Evolutionary conservation across 2,113 vertebrate species (phyloP).

Genomic region (Dasyprocta punctata): DNA sequence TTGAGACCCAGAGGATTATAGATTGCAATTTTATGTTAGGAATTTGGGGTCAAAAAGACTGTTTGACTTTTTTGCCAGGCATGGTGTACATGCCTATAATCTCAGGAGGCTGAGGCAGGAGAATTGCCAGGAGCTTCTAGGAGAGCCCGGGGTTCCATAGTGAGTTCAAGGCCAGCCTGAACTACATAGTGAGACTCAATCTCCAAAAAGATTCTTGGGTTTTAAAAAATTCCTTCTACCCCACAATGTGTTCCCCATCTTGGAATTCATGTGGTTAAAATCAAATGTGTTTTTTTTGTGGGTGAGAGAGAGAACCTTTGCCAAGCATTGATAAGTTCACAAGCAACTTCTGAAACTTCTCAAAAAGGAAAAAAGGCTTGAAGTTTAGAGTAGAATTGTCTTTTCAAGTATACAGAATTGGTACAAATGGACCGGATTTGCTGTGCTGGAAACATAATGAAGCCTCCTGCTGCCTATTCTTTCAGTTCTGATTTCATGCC

Average conservation of each 20-base stretch:
- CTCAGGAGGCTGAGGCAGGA: neutral
- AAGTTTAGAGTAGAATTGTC: neutral
- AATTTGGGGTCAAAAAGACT: slow-evolving; percentile 21
- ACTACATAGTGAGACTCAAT: neutral
- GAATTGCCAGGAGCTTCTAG: neutral
- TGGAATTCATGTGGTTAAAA: neutral
- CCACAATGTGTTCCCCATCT: neutral
- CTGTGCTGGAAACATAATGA: slow-evolving; percentile 7
- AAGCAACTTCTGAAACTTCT: neutral
- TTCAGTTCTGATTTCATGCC: neutral
- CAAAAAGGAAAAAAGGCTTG: neutral
- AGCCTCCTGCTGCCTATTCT: neutral
- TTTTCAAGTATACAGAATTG: slow-evolving; percentile 11
- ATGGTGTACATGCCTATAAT: neutral
- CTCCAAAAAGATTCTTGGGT: neutral
- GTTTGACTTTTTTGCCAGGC: neutral
- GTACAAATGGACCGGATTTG: slow-evolving; percentile 1
- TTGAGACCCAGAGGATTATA: neutral
- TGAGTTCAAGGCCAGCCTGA: neutral
- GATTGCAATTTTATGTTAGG: neutral
- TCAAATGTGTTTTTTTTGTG: neutral
- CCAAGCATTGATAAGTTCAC: neutral
- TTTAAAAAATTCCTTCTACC: neutral
- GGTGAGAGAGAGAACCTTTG: neutral
- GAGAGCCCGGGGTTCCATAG: neutral